Evolutionary conservation across 2,797 vertebrate genomes (phyloP), one percentile per base, ranked within the genome.

Genomic region (Eulemur rubriventer): DNA sequence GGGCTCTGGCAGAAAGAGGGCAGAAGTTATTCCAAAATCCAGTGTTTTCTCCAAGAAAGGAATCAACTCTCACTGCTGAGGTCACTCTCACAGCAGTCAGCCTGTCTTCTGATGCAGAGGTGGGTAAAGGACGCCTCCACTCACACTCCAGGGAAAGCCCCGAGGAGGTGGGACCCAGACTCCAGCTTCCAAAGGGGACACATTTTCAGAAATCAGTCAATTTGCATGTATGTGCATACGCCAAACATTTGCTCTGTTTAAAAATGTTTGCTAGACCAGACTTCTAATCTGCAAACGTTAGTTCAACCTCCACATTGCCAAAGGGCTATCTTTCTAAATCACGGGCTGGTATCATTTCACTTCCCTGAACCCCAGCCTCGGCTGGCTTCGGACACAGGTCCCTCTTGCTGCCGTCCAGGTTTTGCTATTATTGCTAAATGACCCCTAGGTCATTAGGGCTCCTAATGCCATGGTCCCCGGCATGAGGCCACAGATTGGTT

Each of bases 51-150:
- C 61, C 18, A 67, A 61, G 73, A 78, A 84, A 63, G 16, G 22
- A 70, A 79, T 55, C 33, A 50, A 13, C 9, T 1, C 2, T 63
- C 46, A 28, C 73, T 63, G 63, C 9, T 1, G 28, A 50, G 10
- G 26, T 7, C 8, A 4, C 4, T 8, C 28, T 48, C n/a, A 6
- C 0, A 0, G 35, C 35, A 11, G 3, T 2, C 5, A 28, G 38
- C 10, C 43, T 41, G 6, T 22, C 55, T 78, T 28, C 16, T 18
- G 52, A 63, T 33, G 69, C 52, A 8, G 70, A 61, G 20, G 17
- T 55, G 43, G 43, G 69, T 14, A 14, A 20, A 4, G 6, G 16
- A 57, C 46, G 13, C 33, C 33, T 57, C 46, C n/a, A 30, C 3
- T 35, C 52, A 13, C 20, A 33, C 20, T 76, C 30, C 17, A 24